Percentiles rank a stretch among this genome's conserved stretches.
Evolutionary conservation across 2,888 invertebrate species (phyloP).

Genomic region (Desoria tigrina): DNA sequence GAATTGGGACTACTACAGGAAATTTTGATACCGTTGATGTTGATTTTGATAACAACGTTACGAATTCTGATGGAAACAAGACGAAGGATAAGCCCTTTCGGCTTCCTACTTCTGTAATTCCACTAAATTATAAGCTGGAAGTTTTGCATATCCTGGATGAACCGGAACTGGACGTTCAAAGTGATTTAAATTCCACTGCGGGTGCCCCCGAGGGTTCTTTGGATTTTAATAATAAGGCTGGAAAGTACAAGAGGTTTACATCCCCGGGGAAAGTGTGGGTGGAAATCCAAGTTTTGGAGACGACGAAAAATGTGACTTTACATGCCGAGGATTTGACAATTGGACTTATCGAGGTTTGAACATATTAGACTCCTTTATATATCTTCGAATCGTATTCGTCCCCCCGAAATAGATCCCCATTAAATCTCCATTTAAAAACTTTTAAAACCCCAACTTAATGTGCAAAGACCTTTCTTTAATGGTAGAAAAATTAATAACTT

Average conservation of each 20-base stretch:
- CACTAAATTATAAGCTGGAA: conserved; percentile 31
- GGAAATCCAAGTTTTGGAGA: conserved; percentile 19
- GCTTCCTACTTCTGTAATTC: conserved; percentile 22
- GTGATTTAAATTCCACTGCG: not conserved
- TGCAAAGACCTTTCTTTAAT: too few species aligned
- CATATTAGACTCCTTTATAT: too few species aligned
- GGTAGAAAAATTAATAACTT: too few species aligned
- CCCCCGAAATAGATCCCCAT: too few species aligned
- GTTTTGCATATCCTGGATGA: conserved; percentile 26
- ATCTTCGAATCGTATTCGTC: too few species aligned
- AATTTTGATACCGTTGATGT: too few species aligned
- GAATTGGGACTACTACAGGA: too few species aligned
- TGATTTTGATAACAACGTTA: not conserved
- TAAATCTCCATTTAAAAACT: too few species aligned
- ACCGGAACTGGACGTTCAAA: not conserved
- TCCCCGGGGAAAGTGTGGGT: conserved; percentile 41
- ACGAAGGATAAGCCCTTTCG: conserved; percentile 20
- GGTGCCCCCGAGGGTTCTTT: not conserved
- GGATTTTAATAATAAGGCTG: conserved; percentile 1
- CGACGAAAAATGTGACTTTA: conserved; percentile 29
- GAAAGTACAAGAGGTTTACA: conserved; percentile 16
- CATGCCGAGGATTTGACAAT: conserved; percentile 37
- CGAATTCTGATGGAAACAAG: not conserved
- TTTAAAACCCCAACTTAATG: too few species aligned
- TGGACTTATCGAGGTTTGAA: conserved; percentile 14